phyloP scores from a whole-genome alignment of 2,888 invertebrate genomes.

The Carterocephalus palaemon region DNA sequence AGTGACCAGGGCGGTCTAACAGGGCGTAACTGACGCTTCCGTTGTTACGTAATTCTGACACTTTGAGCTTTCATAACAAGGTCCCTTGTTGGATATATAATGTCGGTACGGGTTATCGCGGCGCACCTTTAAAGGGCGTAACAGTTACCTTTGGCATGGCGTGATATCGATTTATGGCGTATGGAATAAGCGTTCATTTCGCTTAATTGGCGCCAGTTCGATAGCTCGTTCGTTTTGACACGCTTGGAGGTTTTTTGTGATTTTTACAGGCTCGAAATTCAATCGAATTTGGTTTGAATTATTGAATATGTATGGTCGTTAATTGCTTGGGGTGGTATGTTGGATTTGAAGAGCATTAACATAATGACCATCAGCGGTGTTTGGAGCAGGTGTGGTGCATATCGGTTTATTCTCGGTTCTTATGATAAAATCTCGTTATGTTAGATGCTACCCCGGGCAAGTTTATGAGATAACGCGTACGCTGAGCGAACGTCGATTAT shows the following conservation, averaged over 20 bases:
- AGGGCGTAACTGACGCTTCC: slow-evolving; percentile 75
- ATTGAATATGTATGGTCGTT: slow-evolving; percentile 45
- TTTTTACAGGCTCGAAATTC: slow-evolving; percentile 36
- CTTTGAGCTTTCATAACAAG: slow-evolving; percentile 75
- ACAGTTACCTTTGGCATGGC: slow-evolving; percentile 56
- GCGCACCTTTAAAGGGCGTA: slow-evolving; percentile 70
- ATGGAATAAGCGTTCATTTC: slow-evolving; percentile 73
- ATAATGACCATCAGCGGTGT: slow-evolving; percentile 71
- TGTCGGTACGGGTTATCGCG: slow-evolving; percentile 52
- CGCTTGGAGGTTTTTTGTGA: slow-evolving; percentile 51
- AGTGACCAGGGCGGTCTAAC: slow-evolving; percentile 67
- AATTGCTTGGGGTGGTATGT: slow-evolving; percentile 42
- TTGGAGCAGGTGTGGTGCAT: slow-evolving; percentile 74
- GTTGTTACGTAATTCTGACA: slow-evolving; percentile 75
- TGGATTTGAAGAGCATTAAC: slow-evolving; percentile 68
- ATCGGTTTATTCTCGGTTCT: slow-evolving; percentile 75
- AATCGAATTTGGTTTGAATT: slow-evolving; percentile 51
- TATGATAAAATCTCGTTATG: slow-evolving; percentile 74
- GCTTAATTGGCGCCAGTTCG: slow-evolving; percentile 68
- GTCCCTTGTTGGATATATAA: slow-evolving; percentile 65
- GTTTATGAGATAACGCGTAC: slow-evolving; percentile 59
- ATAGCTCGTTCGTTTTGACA: slow-evolving; percentile 64
- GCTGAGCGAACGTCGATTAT: background rate
- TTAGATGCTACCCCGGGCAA: slow-evolving; percentile 50
- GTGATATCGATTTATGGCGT: slow-evolving; percentile 72